phyloP scores from a whole-genome alignment of 2,888 invertebrate species.

The Nasonia oneida region DNA sequence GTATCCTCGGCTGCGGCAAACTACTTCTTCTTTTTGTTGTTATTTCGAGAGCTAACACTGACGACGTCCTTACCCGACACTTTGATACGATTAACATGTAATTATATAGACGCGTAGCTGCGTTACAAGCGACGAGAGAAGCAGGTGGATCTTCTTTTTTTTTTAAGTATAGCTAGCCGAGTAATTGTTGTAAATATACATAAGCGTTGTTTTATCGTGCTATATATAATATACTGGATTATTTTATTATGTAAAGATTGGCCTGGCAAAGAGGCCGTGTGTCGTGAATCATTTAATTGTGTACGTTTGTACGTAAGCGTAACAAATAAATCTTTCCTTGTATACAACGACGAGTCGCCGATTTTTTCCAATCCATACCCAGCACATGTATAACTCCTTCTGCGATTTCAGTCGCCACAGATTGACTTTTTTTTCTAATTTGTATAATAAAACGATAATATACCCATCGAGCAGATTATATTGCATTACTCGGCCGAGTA shows the following conservation, averaged over 20 bases:
- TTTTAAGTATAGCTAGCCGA: neutral
- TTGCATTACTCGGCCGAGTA: neutral
- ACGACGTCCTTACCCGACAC: slow-evolving; percentile 19
- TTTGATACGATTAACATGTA: slow-evolving; percentile 1
- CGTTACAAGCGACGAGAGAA: neutral
- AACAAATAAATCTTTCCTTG: slow-evolving; percentile 48
- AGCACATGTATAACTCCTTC: neutral
- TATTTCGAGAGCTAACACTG: slow-evolving; percentile 3
- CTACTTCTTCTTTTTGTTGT: neutral
- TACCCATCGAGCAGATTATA: neutral
- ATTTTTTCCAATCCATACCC: too few relatives aligned
- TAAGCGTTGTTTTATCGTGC: slow-evolving; percentile 36
- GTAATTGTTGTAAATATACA: slow-evolving; percentile 53
- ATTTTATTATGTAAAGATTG: slow-evolving; percentile 52
- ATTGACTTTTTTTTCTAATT: neutral
- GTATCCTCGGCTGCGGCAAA: slow-evolving; percentile 23
- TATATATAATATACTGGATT: slow-evolving; percentile 13
- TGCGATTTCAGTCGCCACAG: neutral
- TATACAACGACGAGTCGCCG: neutral
- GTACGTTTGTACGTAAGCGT: slow-evolving; percentile 35
- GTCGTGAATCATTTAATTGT: slow-evolving; percentile 47
- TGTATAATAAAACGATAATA: slow-evolving; percentile 4
- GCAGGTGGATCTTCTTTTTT: slow-evolving; percentile 19
- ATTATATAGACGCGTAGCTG: neutral
- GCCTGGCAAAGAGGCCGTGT: slow-evolving; percentile 19